A percentile compares a stretch with the other conserved stretches of the same genome.
Evolutionary conservation across 2,888 invertebrate species (phyloP).

Genomic region (Sphinx pinastri): DNA sequence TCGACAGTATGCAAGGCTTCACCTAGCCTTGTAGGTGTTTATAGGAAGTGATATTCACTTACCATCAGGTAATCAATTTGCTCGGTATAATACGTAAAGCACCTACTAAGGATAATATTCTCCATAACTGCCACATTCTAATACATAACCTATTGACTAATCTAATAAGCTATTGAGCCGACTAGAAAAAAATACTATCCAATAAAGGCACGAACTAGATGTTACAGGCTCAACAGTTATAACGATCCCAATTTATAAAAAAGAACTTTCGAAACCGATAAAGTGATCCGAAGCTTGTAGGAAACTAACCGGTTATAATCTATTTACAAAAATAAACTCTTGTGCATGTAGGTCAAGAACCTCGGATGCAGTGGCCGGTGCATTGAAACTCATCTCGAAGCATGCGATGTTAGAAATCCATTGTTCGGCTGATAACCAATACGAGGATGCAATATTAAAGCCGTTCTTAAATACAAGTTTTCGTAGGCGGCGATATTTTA

Average conservation of each 20-base stretch:
- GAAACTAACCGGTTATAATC: conserved; percentile 44
- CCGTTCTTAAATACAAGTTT: not conserved
- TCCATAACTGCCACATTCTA: too few species aligned
- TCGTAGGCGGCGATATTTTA: not conserved
- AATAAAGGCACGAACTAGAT: too few species aligned
- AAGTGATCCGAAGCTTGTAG: conserved; percentile 24
- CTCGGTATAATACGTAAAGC: too few species aligned
- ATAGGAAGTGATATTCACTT: too few species aligned
- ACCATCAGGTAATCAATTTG: too few species aligned
- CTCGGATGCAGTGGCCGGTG: conserved; percentile 46
- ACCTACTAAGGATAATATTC: too few species aligned
- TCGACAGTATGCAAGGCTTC: too few species aligned
- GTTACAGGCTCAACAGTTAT: not conserved
- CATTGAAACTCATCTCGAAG: conserved; percentile 21
- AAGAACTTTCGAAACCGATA: conserved; percentile 21
- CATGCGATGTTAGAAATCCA: conserved; percentile 25
- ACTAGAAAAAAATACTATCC: too few species aligned
- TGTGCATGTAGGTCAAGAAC: conserved; percentile 69
- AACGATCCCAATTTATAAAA: conserved; percentile 23
- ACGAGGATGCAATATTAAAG: not conserved
- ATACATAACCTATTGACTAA: too few species aligned
- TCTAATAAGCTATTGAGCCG: too few species aligned
- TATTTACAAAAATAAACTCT: conserved; percentile 53
- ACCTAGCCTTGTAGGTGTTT: too few species aligned
- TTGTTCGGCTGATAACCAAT: conserved; percentile 18